These are phyloP conservation scores for Anhinga rufa DNA, from an alignment of 2,113 vertebrate genomes.

Conservation along the genomic window DNA sequence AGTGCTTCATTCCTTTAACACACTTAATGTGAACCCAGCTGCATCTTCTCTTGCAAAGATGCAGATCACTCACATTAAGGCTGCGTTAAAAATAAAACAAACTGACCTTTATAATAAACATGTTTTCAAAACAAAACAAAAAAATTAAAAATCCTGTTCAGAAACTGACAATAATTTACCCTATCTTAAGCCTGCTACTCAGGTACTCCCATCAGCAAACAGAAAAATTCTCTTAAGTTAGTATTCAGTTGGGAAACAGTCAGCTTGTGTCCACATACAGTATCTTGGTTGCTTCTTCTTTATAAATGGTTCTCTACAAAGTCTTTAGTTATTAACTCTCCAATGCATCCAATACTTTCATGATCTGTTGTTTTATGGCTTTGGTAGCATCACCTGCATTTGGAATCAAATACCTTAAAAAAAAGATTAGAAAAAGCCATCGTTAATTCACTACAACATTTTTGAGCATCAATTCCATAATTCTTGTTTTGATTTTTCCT, in stretches of 20 bases:
- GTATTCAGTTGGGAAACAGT: slow-evolving; percentile 59
- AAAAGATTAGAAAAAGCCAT: not conserved
- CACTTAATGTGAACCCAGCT: slow-evolving; percentile 30
- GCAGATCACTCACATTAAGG: not conserved
- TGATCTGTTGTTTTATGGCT: slow-evolving; percentile 99
- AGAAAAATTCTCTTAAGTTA: slow-evolving; percentile 58
- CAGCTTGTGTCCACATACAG: slow-evolving; percentile 51
- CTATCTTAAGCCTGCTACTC: slow-evolving; percentile 65
- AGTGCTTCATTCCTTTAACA: slow-evolving; percentile 27
- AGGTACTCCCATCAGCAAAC: slow-evolving; percentile 63
- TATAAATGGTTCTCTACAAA: slow-evolving; percentile 31
- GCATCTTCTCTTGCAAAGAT: slow-evolving; percentile 5
- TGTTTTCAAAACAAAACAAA: slow-evolving; percentile 55
- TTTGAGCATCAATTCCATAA: not conserved
- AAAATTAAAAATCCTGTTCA: slow-evolving; percentile 33
- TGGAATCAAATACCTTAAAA: slow-evolving; percentile 92
- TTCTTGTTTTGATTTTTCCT: not conserved
- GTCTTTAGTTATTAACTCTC: slow-evolving; percentile 85
- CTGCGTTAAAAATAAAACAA: slow-evolving; percentile 47
- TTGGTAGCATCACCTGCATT: slow-evolving; percentile 97
- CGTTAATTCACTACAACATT: not conserved
- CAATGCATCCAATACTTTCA: slow-evolving; percentile 97
- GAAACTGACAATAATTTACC: slow-evolving; percentile 72
- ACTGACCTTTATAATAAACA: slow-evolving; percentile 68
- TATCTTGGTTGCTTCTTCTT: slow-evolving; percentile 67